Evolutionary conservation across 2,888 invertebrate species (phyloP).

Genomic region (Chouioia cunea): DNA sequence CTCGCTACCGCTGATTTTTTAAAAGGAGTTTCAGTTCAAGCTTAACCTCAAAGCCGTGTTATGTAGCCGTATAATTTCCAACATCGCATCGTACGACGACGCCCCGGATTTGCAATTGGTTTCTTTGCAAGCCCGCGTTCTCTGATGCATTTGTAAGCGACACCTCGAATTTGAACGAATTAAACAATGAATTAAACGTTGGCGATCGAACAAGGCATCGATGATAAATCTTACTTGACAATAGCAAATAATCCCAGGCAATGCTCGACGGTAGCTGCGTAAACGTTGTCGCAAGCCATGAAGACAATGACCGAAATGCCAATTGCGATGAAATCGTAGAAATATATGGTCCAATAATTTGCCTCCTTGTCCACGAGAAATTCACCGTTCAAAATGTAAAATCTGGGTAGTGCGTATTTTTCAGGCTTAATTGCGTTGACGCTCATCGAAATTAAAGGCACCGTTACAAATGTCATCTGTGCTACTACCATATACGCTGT

Average conservation of each 20-base stretch:
- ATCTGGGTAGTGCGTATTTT: not conserved
- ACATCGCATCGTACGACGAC: no score
- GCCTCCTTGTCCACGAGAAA: not conserved
- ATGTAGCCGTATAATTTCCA: no score
- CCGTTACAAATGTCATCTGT: not conserved
- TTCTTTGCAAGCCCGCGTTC: no score
- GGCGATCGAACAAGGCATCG: not conserved
- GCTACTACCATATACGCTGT: not conserved
- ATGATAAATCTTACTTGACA: not conserved
- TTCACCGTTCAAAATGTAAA: constrained; percentile 1
- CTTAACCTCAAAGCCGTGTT: no score
- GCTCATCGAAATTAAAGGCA: not conserved
- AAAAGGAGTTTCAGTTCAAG: no score
- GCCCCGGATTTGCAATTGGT: no score
- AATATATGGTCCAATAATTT: not conserved
- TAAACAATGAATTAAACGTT: no score
- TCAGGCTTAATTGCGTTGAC: not conserved
- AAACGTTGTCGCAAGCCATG: not conserved
- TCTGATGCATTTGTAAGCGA: no score
- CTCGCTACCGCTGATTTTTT: no score
- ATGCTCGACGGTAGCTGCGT: not conserved
- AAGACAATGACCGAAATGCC: not conserved
- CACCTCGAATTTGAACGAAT: no score
- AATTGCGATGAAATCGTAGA: not conserved
- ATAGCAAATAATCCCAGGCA: constrained; percentile 7